Base-by-base conservation (phyloP, 53 echinoderm and acorn worm genomes). In the Holothuria scabra region DNA sequence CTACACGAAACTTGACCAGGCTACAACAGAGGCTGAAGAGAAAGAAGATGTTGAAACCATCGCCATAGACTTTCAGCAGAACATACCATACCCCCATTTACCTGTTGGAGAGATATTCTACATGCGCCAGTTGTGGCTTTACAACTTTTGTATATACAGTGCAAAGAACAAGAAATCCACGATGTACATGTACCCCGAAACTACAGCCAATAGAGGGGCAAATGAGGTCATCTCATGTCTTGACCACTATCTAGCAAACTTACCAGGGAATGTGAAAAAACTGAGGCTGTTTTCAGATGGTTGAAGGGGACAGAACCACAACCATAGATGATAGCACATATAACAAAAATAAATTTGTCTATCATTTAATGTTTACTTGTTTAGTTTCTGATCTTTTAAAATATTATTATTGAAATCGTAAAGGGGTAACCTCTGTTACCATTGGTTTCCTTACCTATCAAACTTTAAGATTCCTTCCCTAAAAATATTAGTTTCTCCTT, bases 71-170 rank as follows among this genome's bases (percentile, higher is more conserved):
- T 82, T 82, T 34, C 30, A 82, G 32, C 83, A 82, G 18, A 82
- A 62, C 44, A 82, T 82, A 21, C 65, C 83, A 2, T 62, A 63
- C 38, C 83, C 83, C 16, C 65, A 82, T 46, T 63, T 82, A 61
- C 62, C 83, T 61, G 83, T 82, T 26, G 83, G 83, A 13, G 83
- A 82, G 44, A 82, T 82, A 3, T 82, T 82, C 61, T 82, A 82
- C 59, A 80, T 80, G 80, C 28, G 57, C 11, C 80, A 80, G 33
- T 25, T 80, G 18, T 80, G 80, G 80, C 56, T 80, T 4, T 80
- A 80, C 58, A 80, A 80, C 57, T 80, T 80, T 56, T 52, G 80
- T 57, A 56, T 80, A 2, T 28, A 80, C 80, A 80, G 80, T 21
- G 80, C 56, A 3, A 57, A 80, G 30, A 2, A 23, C 7, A 11